Conservation (phyloP, 2,113 vertebrate species). For the Hystrix brachyura region DNA sequence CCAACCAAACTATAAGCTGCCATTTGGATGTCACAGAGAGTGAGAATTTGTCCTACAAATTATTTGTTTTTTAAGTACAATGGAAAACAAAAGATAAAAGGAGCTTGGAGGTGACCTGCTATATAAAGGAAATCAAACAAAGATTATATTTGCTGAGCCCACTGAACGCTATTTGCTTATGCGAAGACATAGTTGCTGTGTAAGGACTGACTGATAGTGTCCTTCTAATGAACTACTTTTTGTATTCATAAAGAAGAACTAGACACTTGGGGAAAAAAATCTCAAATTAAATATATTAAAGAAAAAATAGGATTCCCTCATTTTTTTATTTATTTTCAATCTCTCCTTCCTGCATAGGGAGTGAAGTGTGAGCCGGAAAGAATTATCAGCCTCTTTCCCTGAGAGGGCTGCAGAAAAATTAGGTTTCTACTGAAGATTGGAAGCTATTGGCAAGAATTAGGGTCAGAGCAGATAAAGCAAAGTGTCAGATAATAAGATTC, state of each 20-base stretch:
- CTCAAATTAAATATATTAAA: slow-evolving; percentile 52
- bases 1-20: background rate
- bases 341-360: slow-evolving; percentile 1
- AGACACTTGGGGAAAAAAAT: background rate
- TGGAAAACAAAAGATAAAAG: background rate
- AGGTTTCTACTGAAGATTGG: slow-evolving; percentile 37
- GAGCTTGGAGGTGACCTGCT: background rate
- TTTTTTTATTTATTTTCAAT: background rate
- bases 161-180: background rate
- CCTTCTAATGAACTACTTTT: background rate
- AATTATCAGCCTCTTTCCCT: background rate
- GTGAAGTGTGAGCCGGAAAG: background rate
- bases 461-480: slow-evolving; percentile 56
- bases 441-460: slow-evolving; percentile 57
- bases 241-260: slow-evolving; percentile 58
- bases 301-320: background rate
- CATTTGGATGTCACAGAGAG: background rate
- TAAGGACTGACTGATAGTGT: background rate
- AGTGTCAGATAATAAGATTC: slow-evolving; percentile 57
- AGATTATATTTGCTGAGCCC: background rate
- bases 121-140: background rate
- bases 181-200: background rate
- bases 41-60: slow-evolving; percentile 1
- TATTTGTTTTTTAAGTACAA: background rate
- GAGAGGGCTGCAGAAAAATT: slow-evolving; percentile 51